Base-by-base conservation (phyloP, 2,797 vertebrate species). In the Notoglanidium macrostoma region DNA sequence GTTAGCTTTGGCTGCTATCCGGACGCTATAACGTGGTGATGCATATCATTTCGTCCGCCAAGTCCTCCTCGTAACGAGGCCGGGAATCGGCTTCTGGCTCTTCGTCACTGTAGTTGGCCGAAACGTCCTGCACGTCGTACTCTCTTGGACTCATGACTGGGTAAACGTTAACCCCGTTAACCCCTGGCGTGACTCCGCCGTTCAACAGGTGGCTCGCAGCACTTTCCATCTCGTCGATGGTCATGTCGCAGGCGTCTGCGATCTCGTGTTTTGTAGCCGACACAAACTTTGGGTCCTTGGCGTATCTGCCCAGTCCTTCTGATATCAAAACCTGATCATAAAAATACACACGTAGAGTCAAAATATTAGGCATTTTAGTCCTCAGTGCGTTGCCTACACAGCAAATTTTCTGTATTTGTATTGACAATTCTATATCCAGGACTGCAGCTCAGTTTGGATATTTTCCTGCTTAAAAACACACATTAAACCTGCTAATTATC, bases 221-320 rank as follows among this genome's bases (percentile, higher is more conserved):
- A 11, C 98, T 99, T 94, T 99, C 98, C 98, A 99, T 99, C 94
- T 99, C 98, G 0, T 99, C 98, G 83, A 99, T 99, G n/a, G 98
- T 99, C 96, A 99, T 97, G 94, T 99, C 97, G 90, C 98, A 99
- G 0, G 98, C 98, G 40, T 99, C 98, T 0, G 98, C 98, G 44
- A 99, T 98, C 92, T 99, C 98, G 0, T 99, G 97, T 94, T 99
- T 99, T 3, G 98, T 99, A 35, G 98, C 98, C 0, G 98, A 97
- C 32, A 99, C 98, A 83, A 99, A 99, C 92, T 98, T 99, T 63
- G 98, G 98, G 93, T 99, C 98, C 96, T 97, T 98, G 49, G 98
- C 98, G 0, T 97, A 99, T 88, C 96, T 96, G 91, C 98, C 98
- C 86, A 99, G 95, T 79, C 98, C 98, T 95, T 99, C 98, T 0